A percentile compares a stretch with the other conserved stretches of the same genome.
phyloP scores from a whole-genome alignment of 2,888 invertebrate genomes.

The Metellina segmentata region DNA sequence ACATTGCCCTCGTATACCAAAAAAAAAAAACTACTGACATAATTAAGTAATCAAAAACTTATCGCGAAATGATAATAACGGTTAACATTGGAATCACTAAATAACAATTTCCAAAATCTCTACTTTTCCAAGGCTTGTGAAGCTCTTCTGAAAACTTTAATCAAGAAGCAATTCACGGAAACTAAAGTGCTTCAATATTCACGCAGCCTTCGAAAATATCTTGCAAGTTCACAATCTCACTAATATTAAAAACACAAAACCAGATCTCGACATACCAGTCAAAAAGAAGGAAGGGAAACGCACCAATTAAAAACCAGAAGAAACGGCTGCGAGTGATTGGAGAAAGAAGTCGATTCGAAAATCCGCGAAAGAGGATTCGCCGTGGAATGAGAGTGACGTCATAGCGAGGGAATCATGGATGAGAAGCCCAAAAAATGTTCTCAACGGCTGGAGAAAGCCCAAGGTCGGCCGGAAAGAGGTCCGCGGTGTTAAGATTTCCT shows the following conservation, averaged over 20 bases:
- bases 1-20: too few relatives aligned
- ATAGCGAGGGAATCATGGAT: constrained; percentile 72
- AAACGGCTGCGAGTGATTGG: not conserved
- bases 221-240: not conserved
- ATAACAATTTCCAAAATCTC: too few relatives aligned
- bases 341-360: not conserved
- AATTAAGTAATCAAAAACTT: too few relatives aligned
- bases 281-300: not conserved
- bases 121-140: too few relatives aligned
- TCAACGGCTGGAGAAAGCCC: constrained; percentile 70
- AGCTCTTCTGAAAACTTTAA: not conserved
- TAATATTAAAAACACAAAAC: not conserved
- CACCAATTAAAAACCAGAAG: not conserved
- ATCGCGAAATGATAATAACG: too few relatives aligned
- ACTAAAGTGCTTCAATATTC: not conserved
- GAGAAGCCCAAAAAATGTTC: constrained; percentile 69
- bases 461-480: constrained; percentile 75
- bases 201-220: not conserved
- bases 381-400: constrained; percentile 67
- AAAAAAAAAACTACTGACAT: too few relatives aligned
- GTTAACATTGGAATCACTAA: too few relatives aligned
- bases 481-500: constrained; percentile 71
- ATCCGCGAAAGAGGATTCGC: not conserved
- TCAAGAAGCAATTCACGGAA: not conserved
- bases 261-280: too few relatives aligned